phyloP scores from a whole-genome alignment of 2,797 vertebrate genomes.

The Ctenochaetus hawaiiensis region DNA sequence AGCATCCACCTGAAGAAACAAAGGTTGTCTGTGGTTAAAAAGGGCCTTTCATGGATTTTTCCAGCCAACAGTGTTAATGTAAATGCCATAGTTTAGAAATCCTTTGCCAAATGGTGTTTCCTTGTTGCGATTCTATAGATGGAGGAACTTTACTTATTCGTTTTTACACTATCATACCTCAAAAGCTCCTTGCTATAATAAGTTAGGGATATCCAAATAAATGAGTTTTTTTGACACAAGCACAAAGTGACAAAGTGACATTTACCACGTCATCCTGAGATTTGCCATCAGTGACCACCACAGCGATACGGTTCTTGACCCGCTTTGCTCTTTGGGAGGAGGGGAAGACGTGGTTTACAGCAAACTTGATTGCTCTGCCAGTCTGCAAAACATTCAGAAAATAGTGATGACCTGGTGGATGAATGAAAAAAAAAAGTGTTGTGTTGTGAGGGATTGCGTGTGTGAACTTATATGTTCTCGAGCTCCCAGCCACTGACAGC shows the following conservation, averaged over 20 bases:
- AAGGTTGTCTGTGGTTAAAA: not conserved
- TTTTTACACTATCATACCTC: not conserved
- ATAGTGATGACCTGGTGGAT: not conserved
- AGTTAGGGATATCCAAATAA: not conserved
- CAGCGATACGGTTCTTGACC: constrained; percentile 86
- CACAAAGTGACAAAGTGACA: not conserved
- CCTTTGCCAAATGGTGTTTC: not conserved
- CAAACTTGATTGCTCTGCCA: constrained; percentile 87
- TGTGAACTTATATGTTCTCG: not conserved
- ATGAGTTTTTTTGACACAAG: not conserved
- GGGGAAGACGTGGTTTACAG: constrained; percentile 85
- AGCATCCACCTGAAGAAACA: constrained; percentile 73
- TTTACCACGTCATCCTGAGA: constrained; percentile 88
- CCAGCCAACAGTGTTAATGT: not conserved
- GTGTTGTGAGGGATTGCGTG: no score
- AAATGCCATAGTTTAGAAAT: not conserved
- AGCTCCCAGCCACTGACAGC: not conserved
- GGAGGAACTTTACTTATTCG: not conserved
- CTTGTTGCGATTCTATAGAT: not conserved
- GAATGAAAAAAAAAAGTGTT: not conserved
- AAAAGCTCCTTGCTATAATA: not conserved
- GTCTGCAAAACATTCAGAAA: constrained; percentile 73
- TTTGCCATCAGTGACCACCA: constrained; percentile 89
- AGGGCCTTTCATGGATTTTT: not conserved
- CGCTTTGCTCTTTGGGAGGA: constrained; percentile 71